Evolutionary conservation across 2,113 vertebrate genomes (phyloP).

Genomic region (Thalassoma bifasciatum): DNA sequence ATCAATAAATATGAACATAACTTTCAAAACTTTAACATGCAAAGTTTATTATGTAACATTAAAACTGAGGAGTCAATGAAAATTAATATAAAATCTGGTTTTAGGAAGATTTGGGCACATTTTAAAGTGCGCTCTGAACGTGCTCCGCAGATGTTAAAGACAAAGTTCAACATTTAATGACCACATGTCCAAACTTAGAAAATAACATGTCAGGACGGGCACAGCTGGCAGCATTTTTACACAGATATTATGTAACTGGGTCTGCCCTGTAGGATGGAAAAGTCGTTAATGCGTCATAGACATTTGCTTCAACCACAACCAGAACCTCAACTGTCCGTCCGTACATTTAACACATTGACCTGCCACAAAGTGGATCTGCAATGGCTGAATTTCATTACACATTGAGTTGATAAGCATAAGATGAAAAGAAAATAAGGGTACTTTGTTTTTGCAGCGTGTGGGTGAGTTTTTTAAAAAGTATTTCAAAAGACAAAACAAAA

Average conservation of each 20-base stretch:
- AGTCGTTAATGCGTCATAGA: neutral
- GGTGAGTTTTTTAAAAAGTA: neutral
- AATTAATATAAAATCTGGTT: slow-evolving; percentile 13
- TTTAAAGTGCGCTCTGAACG: slow-evolving; percentile 9
- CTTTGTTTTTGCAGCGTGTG: neutral
- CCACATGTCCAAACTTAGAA: slow-evolving; percentile 31
- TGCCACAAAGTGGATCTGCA: neutral
- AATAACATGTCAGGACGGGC: neutral
- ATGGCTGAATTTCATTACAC: slow-evolving; percentile 1
- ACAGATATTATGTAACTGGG: slow-evolving; percentile 18
- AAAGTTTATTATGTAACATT: slow-evolving; percentile 7
- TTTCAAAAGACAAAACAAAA: neutral
- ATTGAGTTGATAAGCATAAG: neutral
- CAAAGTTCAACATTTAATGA: slow-evolving; percentile 27
- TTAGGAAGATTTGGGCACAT: slow-evolving; percentile 20
- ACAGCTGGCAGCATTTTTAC: slow-evolving; percentile 11
- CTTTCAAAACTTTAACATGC: slow-evolving; percentile 15
- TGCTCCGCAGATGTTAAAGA: slow-evolving; percentile 37
- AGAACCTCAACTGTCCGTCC: neutral
- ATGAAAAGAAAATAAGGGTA: neutral
- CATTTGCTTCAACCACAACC: neutral
- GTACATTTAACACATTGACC: no score
- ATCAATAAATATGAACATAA: slow-evolving; percentile 15
- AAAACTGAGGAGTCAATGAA: slow-evolving; percentile 6
- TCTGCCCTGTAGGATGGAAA: slow-evolving; percentile 4